Conservation (phyloP, 2,797 vertebrate genomes). For the Chaetophractus vellerosus region DNA sequence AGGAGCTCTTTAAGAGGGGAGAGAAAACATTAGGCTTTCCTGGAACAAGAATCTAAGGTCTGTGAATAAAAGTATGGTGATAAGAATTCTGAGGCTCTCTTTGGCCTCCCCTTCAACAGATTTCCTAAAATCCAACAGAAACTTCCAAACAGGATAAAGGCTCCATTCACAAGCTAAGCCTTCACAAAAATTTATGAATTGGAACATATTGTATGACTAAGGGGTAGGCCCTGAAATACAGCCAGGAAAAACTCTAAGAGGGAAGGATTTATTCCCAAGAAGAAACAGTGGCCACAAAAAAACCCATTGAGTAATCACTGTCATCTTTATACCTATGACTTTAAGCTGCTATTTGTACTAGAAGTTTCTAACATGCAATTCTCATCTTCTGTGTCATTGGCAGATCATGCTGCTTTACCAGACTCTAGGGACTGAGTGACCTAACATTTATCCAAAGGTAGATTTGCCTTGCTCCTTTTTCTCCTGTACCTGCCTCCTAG, state of each 20-base stretch:
- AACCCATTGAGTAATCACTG: not conserved
- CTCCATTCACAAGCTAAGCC: not conserved
- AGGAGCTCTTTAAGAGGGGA: not conserved
- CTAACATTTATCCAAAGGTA: not conserved
- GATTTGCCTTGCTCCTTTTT: not conserved
- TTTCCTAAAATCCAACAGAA: slow-evolving; percentile 57
- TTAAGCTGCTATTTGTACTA: not conserved
- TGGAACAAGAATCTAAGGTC: not conserved
- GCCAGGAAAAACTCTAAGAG: slow-evolving; percentile 30
- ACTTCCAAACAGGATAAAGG: slow-evolving; percentile 22
- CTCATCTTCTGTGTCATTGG: not conserved
- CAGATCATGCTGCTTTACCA: not conserved
- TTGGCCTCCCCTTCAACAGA: not conserved
- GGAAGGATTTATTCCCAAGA: slow-evolving; percentile 21
- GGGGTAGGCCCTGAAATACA: slow-evolving; percentile 24
- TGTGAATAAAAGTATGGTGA: not conserved
- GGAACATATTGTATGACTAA: slow-evolving; percentile 35
- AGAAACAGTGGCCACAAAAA: not conserved
- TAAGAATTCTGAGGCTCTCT: not conserved
- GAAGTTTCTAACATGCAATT: not conserved
- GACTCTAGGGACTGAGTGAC: not conserved
- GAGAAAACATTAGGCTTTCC: not conserved
- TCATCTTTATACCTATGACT: not conserved
- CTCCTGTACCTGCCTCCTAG: not conserved
- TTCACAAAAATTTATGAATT: slow-evolving; percentile 46